Conservation (phyloP, 2,888 invertebrate species). For the Lapara coniferarum region DNA sequence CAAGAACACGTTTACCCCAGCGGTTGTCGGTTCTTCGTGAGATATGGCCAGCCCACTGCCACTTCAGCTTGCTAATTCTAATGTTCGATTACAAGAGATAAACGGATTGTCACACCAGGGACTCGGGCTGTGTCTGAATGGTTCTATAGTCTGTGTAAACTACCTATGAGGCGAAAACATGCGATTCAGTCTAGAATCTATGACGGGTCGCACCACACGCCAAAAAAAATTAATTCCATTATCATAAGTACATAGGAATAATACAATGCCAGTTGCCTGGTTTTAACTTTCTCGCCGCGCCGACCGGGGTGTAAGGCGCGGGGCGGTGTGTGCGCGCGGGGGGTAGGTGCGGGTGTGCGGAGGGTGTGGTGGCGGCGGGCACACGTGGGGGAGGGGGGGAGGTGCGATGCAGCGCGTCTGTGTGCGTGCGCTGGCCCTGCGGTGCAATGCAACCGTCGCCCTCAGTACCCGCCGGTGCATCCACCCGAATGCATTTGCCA, state of each 20-base stretch:
- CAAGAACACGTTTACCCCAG: too few species aligned
- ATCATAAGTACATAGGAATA: slow-evolving; percentile 32
- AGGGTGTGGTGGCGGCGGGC: slow-evolving; percentile 32
- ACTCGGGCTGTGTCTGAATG: too few species aligned
- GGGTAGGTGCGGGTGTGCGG: slow-evolving; percentile 14
- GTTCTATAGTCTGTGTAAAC: too few species aligned
- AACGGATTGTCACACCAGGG: too few species aligned
- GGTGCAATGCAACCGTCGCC: slow-evolving; percentile 34
- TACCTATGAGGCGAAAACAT: too few species aligned
- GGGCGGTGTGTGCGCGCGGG: slow-evolving; percentile 34
- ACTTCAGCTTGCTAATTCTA: too few species aligned
- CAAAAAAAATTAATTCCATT: slow-evolving; percentile 39
- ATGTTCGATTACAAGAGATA: too few species aligned
- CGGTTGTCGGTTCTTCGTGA: too few species aligned
- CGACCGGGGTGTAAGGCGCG: slow-evolving; percentile 15
- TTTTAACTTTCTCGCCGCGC: slow-evolving; percentile 22
- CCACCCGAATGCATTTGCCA: slow-evolving; percentile 41
- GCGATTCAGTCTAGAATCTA: too few species aligned
- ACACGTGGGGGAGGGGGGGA: slow-evolving; percentile 35
- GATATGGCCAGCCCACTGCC: too few species aligned
- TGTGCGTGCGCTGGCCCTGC: slow-evolving; percentile 37
- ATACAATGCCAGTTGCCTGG: slow-evolving; percentile 30
- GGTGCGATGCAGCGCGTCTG: slow-evolving; percentile 15
- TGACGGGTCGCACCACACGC: background rate
- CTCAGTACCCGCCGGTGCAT: slow-evolving; percentile 49